These are phyloP conservation scores for Cephus sareptanus DNA, from an alignment of 2,888 invertebrate genomes.

Conservation along the genomic window DNA sequence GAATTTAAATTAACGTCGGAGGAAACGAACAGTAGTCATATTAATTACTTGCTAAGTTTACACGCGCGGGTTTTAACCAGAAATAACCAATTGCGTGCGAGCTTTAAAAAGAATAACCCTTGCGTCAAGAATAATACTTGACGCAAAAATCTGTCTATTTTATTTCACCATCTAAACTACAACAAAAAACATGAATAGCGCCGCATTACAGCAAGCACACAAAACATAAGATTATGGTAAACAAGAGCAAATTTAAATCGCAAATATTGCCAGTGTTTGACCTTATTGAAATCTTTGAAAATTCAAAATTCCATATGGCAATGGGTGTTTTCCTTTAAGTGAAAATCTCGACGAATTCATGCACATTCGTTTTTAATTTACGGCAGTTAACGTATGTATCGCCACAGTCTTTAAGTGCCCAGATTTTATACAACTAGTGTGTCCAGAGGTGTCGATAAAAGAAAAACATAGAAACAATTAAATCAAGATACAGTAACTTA, in stretches of 20 bases:
- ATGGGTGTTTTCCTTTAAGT: neutral
- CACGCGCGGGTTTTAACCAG: too few relatives aligned
- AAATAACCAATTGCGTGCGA: too few relatives aligned
- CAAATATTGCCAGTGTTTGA: neutral
- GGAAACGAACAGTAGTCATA: too few relatives aligned
- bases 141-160: neutral
- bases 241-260: neutral
- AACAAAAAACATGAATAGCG: neutral
- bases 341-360: too few relatives aligned
- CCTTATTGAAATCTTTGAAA: neutral
- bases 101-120: too few relatives aligned
- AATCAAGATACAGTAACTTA: neutral
- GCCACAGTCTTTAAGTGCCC: too few relatives aligned
- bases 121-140: neutral
- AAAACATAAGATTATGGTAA: neutral
- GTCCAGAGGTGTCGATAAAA: too few relatives aligned
- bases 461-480: neutral
- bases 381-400: too few relatives aligned
- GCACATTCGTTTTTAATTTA: too few relatives aligned
- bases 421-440: too few relatives aligned
- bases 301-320: neutral
- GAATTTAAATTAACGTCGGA: too few relatives aligned
- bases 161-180: neutral
- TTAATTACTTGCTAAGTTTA: too few relatives aligned
- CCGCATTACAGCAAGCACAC: neutral